Percentiles rank a stretch among this genome's conserved stretches.
These are phyloP conservation scores for Xylota segnis DNA, from an alignment of 2,888 invertebrate genomes.

Conservation along the genomic window DNA sequence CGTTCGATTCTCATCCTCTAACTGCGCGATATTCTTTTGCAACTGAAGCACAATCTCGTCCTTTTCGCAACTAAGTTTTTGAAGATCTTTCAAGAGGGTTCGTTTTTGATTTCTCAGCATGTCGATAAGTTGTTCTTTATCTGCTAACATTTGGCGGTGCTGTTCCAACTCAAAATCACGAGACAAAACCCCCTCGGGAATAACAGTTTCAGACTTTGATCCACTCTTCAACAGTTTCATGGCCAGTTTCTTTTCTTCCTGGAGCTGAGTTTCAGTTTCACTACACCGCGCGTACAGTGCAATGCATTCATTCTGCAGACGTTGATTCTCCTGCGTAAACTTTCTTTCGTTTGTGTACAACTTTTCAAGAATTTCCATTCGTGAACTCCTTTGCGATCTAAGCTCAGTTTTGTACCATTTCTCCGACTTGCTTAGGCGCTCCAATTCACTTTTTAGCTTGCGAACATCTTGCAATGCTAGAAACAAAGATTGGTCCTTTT, in stretches of 20 bases:
- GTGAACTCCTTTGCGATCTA: constrained; percentile 80
- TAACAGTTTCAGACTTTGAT: background rate
- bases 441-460: constrained; percentile 81
- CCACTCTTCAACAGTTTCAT: constrained; percentile 42
- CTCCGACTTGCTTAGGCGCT: constrained; percentile 82
- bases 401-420: constrained; percentile 83
- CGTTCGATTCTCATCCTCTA: constrained; percentile 82
- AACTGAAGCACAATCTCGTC: constrained; percentile 80
- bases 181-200: constrained; percentile 11
- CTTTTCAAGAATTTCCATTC: constrained; percentile 82
- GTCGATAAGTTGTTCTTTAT: constrained; percentile 81
- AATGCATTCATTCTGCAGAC: constrained; percentile 81
- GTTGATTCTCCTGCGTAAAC: constrained; percentile 82
- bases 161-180: constrained; percentile 80
- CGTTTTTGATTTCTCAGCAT: constrained; percentile 82
- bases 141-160: constrained; percentile 79
- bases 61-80: constrained; percentile 79
- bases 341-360: constrained; percentile 83
- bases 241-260: constrained; percentile 69
- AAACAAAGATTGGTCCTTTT: constrained; percentile 78
- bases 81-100: constrained; percentile 80
- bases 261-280: constrained; percentile 79
- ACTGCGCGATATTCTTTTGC: constrained; percentile 79
- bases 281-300: constrained; percentile 80
- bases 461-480: constrained; percentile 80